A percentile compares a stretch with the other conserved stretches of the same genome.
Evolutionary conservation across 2,797 vertebrate genomes (phyloP).

Genomic region (Apodemus agrarius): DNA sequence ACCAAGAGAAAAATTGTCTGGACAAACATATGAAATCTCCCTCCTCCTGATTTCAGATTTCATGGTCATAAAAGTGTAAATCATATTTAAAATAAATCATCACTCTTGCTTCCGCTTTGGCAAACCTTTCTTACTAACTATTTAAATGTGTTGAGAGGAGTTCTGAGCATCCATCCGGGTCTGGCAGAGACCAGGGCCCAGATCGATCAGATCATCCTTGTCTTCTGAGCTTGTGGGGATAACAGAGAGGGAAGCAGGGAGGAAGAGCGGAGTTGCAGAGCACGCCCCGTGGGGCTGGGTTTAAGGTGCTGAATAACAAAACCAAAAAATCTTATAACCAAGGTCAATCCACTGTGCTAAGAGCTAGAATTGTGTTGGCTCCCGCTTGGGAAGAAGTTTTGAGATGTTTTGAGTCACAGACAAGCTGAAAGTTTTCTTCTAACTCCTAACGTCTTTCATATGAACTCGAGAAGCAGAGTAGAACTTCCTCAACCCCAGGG

Average conservation of each 20-base stretch:
- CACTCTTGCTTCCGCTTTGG: neutral
- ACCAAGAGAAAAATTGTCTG: neutral
- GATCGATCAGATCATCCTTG: neutral
- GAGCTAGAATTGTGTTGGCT: neutral
- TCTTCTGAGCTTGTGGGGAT: neutral
- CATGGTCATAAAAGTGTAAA: slow-evolving; percentile 46
- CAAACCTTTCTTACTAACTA: neutral
- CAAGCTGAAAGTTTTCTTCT: neutral
- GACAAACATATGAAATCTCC: neutral
- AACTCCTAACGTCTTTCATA: neutral
- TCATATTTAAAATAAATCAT: slow-evolving; percentile 54
- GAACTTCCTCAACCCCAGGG: neutral
- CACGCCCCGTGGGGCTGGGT: neutral
- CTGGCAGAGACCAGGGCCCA: neutral
- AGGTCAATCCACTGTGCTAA: neutral
- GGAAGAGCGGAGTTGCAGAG: neutral
- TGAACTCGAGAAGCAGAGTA: neutral
- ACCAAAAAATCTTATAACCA: neutral
- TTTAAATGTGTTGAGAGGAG: neutral
- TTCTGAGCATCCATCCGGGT: slow-evolving; percentile 12
- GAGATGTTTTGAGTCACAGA: neutral
- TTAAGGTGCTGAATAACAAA: neutral
- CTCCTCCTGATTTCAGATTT: neutral
- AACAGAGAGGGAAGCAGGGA: neutral
- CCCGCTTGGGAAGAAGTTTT: neutral